Percentiles rank a stretch among this genome's conserved stretches.
Evolutionary conservation across 2,113 vertebrate genomes (phyloP).

Genomic region (Natator depressus): DNA sequence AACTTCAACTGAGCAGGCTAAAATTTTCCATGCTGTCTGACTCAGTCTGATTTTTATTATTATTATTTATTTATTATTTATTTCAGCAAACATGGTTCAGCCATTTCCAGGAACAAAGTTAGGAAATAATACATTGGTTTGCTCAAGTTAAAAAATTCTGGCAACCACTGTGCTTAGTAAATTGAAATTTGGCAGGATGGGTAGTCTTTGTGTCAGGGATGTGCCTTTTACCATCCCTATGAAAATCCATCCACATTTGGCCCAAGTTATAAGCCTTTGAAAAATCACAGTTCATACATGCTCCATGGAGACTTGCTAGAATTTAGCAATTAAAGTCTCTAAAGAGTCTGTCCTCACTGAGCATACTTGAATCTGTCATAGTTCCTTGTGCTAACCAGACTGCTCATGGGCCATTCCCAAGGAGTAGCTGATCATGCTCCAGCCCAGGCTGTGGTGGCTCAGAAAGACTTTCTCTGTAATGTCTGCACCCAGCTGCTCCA

Average conservation of each 20-base stretch:
- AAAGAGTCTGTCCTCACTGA: neutral
- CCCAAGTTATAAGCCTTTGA: neutral
- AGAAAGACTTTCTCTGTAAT: neutral
- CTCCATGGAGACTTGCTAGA: neutral
- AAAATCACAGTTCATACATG: neutral
- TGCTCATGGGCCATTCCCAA: no score
- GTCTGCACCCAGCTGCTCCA: neutral
- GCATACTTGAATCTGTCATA: neutral
- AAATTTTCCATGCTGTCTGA: neutral
- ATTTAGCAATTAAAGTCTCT: neutral
- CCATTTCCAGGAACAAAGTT: neutral
- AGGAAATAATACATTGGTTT: neutral
- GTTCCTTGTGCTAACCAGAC: neutral
- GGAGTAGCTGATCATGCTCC: neutral
- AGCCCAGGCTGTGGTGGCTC: neutral
- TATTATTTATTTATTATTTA: no score
- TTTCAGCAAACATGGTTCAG: neutral
- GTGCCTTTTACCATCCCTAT: neutral
- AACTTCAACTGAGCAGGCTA: neutral
- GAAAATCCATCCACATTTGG: neutral
- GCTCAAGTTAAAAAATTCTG: neutral
- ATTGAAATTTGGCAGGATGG: neutral
- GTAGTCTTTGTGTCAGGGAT: neutral
- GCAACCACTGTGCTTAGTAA: neutral
- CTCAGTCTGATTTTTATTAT: neutral